Conservation (phyloP, 2,113 vertebrate genomes). For the Formicarius rufipectus region DNA sequence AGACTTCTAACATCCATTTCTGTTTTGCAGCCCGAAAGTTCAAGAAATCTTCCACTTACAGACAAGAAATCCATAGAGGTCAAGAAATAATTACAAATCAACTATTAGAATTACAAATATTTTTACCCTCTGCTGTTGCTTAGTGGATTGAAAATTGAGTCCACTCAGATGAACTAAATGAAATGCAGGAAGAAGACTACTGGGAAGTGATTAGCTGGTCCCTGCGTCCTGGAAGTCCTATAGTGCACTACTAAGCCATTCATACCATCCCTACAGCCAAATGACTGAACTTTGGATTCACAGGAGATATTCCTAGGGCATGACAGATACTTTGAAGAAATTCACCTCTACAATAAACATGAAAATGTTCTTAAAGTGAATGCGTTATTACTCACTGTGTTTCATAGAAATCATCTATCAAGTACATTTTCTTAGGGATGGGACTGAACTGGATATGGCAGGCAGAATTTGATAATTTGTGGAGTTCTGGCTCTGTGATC, state of each 20-base stretch:
- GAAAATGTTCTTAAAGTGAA: neutral
- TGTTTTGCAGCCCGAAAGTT: neutral
- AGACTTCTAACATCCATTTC: neutral
- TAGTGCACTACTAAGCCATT: neutral
- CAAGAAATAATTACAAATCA: slow-evolving; percentile 20
- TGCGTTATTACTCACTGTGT: neutral
- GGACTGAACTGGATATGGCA: neutral
- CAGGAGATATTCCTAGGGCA: neutral
- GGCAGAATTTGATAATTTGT: neutral
- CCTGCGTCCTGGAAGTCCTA: neutral
- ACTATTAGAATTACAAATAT: slow-evolving; percentile 4
- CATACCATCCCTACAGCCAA: neutral
- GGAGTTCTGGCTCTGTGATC: neutral
- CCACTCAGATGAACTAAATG: neutral
- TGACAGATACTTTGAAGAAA: neutral
- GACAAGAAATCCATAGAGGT: neutral
- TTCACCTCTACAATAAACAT: neutral
- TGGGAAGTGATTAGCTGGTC: neutral
- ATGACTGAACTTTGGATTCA: neutral
- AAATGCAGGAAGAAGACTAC: neutral
- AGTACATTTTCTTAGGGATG: neutral
- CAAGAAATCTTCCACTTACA: neutral
- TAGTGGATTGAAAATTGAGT: neutral
- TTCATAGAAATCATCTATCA: neutral
- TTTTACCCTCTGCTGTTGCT: neutral